A percentile compares a stretch with the other conserved stretches of the same genome.
These are phyloP conservation scores for Tragulus kanchil DNA, from an alignment of 2,113 vertebrate genomes.

Conservation along the genomic window DNA sequence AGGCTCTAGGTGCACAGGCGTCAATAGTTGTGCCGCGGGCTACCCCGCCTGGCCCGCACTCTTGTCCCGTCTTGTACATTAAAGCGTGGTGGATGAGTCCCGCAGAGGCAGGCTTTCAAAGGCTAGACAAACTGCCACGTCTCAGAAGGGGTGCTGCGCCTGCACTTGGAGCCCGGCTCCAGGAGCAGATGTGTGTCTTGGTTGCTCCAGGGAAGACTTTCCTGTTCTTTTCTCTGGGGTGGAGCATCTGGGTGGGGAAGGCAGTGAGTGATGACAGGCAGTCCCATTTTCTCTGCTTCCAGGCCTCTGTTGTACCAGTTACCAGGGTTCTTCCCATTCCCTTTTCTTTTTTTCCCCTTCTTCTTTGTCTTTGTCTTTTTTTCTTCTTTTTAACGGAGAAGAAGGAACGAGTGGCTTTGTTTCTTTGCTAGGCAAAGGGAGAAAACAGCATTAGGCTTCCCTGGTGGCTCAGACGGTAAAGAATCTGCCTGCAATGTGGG, in stretches of 20 bases:
- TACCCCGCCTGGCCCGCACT: neutral
- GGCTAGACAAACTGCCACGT: constrained; percentile 55
- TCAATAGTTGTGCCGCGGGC: neutral
- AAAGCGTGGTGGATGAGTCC: constrained; percentile 16
- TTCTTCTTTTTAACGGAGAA: neutral
- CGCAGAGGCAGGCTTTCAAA: constrained; percentile 67
- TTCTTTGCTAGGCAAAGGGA: neutral
- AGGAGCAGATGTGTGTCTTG: neutral
- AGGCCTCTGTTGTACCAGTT: neutral
- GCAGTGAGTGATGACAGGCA: neutral
- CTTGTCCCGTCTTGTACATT: constrained; percentile 67
- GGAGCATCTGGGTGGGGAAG: neutral
- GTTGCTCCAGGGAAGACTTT: constrained; percentile 52
- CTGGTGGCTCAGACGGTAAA: neutral
- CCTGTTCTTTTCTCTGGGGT: neutral
- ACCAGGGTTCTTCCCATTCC: neutral
- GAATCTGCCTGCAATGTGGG: neutral
- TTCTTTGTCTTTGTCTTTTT: neutral
- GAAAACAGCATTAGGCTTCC: neutral
- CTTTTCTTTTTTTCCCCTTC: neutral
- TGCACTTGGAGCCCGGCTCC: constrained; percentile 58
- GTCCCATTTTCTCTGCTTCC: neutral
- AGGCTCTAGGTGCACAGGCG: neutral
- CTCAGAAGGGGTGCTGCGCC: constrained; percentile 55
- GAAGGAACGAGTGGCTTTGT: neutral